Evolutionary conservation across 2,888 invertebrate genomes (phyloP).

Genomic region (Polia nebulosa): DNA sequence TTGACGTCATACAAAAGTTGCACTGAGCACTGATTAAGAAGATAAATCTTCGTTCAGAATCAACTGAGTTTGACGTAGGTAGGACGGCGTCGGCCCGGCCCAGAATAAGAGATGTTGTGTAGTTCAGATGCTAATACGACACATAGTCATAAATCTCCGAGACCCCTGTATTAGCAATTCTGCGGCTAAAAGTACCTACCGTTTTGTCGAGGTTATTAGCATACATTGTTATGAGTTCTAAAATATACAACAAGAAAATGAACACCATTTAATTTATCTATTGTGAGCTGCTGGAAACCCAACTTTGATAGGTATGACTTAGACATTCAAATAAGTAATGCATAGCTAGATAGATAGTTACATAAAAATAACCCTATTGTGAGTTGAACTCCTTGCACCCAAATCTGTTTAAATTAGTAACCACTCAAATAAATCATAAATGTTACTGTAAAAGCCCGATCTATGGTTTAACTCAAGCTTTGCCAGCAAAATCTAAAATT

Average conservation of each 20-base stretch:
- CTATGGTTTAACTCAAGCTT: too few relatives aligned
- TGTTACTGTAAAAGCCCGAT: too few relatives aligned
- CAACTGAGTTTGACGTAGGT: constrained; percentile 21
- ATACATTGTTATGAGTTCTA: constrained; percentile 18
- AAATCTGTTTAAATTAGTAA: not conserved
- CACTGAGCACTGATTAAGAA: constrained; percentile 38
- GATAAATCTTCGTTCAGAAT: constrained; percentile 29
- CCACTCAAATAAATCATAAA: not conserved
- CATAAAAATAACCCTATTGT: not conserved
- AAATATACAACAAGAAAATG: constrained; percentile 20
- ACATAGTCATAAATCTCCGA: constrained; percentile 29
- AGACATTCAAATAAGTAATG: too few relatives aligned
- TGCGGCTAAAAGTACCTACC: constrained; percentile 20
- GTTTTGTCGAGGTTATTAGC: constrained; percentile 13
- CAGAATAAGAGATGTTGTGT: constrained; percentile 29
- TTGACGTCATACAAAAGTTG: constrained; percentile 52
- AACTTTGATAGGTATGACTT: not conserved
- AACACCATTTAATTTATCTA: not conserved
- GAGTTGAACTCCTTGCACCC: not conserved
- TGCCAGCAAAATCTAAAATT: too few relatives aligned
- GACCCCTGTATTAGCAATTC: constrained; percentile 36
- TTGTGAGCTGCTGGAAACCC: not conserved
- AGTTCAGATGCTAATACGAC: constrained; percentile 25
- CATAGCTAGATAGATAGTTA: too few relatives aligned
- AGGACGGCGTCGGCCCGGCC: not conserved